Percentiles rank a stretch among this genome's conserved stretches.
phyloP scores from a whole-genome alignment of 2,888 invertebrate species.

The Lasioglossum leucozonium region DNA sequence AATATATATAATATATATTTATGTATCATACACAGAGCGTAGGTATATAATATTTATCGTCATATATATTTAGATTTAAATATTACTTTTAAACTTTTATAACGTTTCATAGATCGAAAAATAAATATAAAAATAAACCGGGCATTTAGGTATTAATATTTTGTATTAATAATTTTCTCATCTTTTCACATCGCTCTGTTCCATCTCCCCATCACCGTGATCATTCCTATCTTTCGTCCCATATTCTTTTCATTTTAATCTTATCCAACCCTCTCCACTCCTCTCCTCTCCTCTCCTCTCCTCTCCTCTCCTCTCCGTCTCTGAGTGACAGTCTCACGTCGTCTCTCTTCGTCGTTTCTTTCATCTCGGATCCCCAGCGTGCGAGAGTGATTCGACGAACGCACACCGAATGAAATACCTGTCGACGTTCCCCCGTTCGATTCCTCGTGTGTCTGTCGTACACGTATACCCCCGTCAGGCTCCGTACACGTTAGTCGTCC shows the following conservation, averaged over 20 bases:
- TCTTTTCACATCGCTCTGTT: slow-evolving; percentile 60
- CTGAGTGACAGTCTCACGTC: neutral
- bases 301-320: neutral
- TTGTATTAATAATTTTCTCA: slow-evolving; percentile 83
- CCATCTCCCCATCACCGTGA: slow-evolving; percentile 27
- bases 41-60: slow-evolving; percentile 81
- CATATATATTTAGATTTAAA: slow-evolving; percentile 79
- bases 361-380: slow-evolving; percentile 43
- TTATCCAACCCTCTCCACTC: slow-evolving; percentile 20
- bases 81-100: slow-evolving; percentile 84
- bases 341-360: slow-evolving; percentile 10
- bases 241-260: slow-evolving; percentile 22
- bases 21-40: slow-evolving; percentile 79
- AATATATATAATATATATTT: slow-evolving; percentile 75
- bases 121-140: slow-evolving; percentile 85
- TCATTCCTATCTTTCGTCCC: slow-evolving; percentile 20
- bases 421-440: too few species aligned
- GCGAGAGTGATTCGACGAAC: slow-evolving; percentile 58
- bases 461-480: neutral
- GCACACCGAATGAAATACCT: neutral
- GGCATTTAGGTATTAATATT: slow-evolving; percentile 85
- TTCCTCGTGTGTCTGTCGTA: neutral
- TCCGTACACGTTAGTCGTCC: neutral
- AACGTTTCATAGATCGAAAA: slow-evolving; percentile 84
- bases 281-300: slow-evolving; percentile 47